A percentile compares a stretch with the other conserved stretches of the same genome.
Evolutionary conservation across 1,140 invertebrate species (phyloP).

Genomic region (Magallana ariakensis): DNA sequence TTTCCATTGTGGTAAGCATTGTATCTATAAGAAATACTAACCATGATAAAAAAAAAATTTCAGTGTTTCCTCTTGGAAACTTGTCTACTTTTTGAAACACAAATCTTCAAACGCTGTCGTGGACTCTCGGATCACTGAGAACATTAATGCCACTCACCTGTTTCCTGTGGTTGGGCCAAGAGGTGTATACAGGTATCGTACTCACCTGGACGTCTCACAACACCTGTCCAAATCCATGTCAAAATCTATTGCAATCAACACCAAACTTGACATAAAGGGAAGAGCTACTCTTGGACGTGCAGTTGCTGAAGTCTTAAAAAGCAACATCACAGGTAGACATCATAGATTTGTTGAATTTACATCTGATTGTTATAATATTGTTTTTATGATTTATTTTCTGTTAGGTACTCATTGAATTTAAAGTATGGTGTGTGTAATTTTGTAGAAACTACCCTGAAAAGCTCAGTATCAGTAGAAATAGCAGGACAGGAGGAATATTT

Average conservation of each 20-base stretch:
- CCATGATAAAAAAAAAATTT: not conserved
- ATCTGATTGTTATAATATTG: not conserved
- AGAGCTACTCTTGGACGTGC: not conserved
- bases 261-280: slow-evolving; percentile 17
- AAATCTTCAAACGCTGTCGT: slow-evolving; percentile 39
- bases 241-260: not conserved
- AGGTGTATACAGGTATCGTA: slow-evolving; percentile 36
- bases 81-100: slow-evolving; percentile 54
- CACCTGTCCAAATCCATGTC: not conserved
- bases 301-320: not conserved
- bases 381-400: not conserved
- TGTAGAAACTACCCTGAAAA: slow-evolving; percentile 10
- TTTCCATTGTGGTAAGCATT: no score
- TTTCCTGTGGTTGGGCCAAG: slow-evolving; percentile 42
- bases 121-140: slow-evolving; percentile 43
- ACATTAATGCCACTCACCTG: slow-evolving; percentile 20
- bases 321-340: slow-evolving; percentile 5
- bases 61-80: slow-evolving; percentile 54
- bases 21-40: no score
- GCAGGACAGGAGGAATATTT: slow-evolving; percentile 54
- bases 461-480: slow-evolving; percentile 35
- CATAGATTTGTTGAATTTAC: not conserved
- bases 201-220: slow-evolving; percentile 3
- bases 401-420: not conserved
- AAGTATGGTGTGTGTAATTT: not conserved